These are phyloP conservation scores for Chloropsis hardwickii DNA, from an alignment of 2,113 vertebrate species.

Conservation along the genomic window DNA sequence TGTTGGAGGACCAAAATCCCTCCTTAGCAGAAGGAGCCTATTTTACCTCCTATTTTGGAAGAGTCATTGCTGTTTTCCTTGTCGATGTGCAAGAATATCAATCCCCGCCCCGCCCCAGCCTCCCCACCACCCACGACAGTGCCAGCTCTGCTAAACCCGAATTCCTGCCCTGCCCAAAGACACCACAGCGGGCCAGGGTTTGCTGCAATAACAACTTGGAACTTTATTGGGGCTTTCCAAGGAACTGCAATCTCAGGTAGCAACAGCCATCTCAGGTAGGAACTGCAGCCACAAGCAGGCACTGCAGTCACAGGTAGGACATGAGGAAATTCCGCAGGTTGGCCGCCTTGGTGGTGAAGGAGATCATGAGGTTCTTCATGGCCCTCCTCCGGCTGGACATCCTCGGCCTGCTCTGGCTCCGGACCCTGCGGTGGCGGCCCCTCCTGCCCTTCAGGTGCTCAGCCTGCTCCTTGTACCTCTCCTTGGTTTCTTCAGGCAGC, in stretches of 20 bases:
- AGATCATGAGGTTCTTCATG: neutral
- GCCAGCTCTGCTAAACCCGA: neutral
- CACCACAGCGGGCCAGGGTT: neutral
- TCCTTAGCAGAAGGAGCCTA: neutral
- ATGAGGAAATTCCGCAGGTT: neutral
- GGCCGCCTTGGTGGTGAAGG: neutral
- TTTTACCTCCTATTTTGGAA: neutral
- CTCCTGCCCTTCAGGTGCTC: neutral
- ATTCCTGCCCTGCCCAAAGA: neutral
- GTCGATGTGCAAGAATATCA: neutral
- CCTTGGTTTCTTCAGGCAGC: neutral
- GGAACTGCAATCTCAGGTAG: neutral
- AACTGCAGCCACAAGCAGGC: neutral
- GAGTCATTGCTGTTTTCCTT: neutral
- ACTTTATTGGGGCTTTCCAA: neutral
- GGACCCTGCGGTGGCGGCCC: neutral
- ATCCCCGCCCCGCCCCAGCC: neutral
- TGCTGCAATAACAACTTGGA: neutral
- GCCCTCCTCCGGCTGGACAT: neutral
- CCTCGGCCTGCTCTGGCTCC: neutral
- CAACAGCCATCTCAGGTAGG: neutral
- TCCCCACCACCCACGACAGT: rapidly evolving
- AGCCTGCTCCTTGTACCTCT: neutral
- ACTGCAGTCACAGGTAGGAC: neutral
- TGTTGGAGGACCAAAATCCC: neutral